A percentile compares a stretch with the other conserved stretches of the same genome.
These are phyloP conservation scores for Lepidochitona cinerea DNA, from an alignment of 2,888 invertebrate genomes.

Conservation along the genomic window DNA sequence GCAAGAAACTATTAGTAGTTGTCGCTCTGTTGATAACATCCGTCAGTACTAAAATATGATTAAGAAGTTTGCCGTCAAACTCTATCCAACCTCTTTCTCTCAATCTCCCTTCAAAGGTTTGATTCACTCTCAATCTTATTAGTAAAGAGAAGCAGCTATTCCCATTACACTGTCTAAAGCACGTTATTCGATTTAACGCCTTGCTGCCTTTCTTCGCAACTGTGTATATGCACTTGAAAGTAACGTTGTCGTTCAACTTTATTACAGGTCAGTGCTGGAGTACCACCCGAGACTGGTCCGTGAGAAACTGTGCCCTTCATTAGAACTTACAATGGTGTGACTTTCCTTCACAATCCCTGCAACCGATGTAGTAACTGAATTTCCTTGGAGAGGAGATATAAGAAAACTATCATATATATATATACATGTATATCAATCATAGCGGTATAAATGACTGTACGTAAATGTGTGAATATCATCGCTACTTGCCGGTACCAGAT, in stretches of 20 bases:
- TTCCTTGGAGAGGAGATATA: too few relatives aligned
- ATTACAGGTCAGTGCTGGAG: not conserved
- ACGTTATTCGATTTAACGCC: slow-evolving; percentile 5
- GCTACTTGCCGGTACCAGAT: too few relatives aligned
- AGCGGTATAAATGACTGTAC: too few relatives aligned
- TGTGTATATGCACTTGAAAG: not conserved
- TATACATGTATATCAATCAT: too few relatives aligned
- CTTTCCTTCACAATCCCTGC: too few relatives aligned
- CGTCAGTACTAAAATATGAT: not conserved
- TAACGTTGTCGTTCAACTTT: not conserved
- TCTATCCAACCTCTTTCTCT: not conserved
- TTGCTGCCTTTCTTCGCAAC: not conserved
- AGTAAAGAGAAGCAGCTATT: not conserved
- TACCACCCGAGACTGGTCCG: not conserved
- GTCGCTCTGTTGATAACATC: not conserved
- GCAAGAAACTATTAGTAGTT: too few relatives aligned
- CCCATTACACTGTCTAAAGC: not conserved
- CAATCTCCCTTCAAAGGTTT: not conserved
- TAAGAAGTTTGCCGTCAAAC: not conserved
- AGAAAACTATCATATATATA: too few relatives aligned
- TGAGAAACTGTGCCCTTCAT: not conserved
- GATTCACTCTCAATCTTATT: not conserved
- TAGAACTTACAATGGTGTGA: too few relatives aligned
- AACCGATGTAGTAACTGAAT: too few relatives aligned
- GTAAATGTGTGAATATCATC: too few relatives aligned